Percentiles rank a stretch among this genome's conserved stretches.
These are phyloP conservation scores for Champsocephalus esox DNA, from an alignment of 2,797 vertebrate genomes.

Conservation along the genomic window DNA sequence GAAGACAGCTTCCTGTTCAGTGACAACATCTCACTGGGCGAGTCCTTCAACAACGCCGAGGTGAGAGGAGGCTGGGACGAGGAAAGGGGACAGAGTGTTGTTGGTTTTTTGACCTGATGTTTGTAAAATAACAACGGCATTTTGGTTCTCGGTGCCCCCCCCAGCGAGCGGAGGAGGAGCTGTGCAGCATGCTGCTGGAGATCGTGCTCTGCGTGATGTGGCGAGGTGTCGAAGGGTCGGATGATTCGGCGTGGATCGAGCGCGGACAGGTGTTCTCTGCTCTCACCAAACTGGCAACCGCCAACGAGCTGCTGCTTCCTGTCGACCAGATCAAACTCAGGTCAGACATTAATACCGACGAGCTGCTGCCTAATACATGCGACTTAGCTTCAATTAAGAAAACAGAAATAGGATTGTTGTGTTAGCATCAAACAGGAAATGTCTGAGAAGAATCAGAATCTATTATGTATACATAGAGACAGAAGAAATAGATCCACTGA, in stretches of 20 bases:
- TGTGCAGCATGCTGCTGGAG: conserved; percentile 89
- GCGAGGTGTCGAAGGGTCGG: conserved; percentile 94
- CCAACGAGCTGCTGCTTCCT: conserved; percentile 91
- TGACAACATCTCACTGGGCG: conserved; percentile 88
- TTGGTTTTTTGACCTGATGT: no score
- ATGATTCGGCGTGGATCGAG: conserved; percentile 92
- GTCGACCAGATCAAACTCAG: conserved; percentile 95
- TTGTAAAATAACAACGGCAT: no score
- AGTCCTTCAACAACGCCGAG: conserved; percentile 89
- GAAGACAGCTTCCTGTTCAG: conserved; percentile 86
- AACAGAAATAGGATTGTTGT: no score
- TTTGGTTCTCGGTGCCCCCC: conserved; percentile 40
- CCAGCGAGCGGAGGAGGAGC: conserved; percentile 92
- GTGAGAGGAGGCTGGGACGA: conserved; percentile 73
- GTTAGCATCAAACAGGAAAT: no score
- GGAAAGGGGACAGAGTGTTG: no score
- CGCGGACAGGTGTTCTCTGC: conserved; percentile 97
- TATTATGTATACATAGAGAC: no score
- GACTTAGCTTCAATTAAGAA: no score
- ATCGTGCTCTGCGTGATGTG: conserved; percentile 92
- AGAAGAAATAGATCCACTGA: no score
- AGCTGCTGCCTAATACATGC: no score
- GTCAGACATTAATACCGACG: conserved; percentile 67
- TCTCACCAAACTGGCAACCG: conserved; percentile 90
- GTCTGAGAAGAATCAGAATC: no score